Conservation (phyloP, 2,888 invertebrate genomes). For the Sepiola atlantica region DNA sequence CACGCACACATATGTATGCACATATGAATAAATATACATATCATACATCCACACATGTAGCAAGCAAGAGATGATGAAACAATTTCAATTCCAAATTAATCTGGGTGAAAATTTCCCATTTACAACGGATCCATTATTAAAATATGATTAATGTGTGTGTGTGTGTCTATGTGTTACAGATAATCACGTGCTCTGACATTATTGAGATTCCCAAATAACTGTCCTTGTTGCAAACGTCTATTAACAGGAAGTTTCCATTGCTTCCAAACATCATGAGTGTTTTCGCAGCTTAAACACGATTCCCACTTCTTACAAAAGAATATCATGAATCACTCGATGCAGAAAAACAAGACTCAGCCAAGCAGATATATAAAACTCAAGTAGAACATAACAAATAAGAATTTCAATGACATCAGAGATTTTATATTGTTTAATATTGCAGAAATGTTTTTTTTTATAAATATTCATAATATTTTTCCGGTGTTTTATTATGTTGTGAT, state of each 20-base stretch:
- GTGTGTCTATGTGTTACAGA: background rate
- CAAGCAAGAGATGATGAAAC: too few species aligned
- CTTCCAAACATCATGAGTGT: background rate
- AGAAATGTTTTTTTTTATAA: too few species aligned
- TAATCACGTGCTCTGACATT: background rate
- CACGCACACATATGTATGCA: too few species aligned
- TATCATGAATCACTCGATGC: background rate
- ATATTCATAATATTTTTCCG: too few species aligned
- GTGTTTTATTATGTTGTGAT: too few species aligned
- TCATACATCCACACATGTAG: too few species aligned
- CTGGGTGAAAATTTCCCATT: background rate
- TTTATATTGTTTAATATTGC: too few species aligned
- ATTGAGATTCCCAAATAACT: background rate
- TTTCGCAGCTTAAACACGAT: background rate
- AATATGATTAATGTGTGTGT: background rate
- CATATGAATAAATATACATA: too few species aligned
- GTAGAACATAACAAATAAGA: too few species aligned
- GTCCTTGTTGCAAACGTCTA: background rate
- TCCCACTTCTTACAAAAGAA: background rate
- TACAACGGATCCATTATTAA: background rate
- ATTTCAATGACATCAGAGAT: too few species aligned
- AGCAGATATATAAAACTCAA: background rate
- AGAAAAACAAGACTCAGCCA: background rate
- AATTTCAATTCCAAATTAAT: constrained; percentile 23
- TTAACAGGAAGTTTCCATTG: background rate